Base-by-base conservation (phyloP, 2,888 invertebrate genomes). In the Pterostichus niger region DNA sequence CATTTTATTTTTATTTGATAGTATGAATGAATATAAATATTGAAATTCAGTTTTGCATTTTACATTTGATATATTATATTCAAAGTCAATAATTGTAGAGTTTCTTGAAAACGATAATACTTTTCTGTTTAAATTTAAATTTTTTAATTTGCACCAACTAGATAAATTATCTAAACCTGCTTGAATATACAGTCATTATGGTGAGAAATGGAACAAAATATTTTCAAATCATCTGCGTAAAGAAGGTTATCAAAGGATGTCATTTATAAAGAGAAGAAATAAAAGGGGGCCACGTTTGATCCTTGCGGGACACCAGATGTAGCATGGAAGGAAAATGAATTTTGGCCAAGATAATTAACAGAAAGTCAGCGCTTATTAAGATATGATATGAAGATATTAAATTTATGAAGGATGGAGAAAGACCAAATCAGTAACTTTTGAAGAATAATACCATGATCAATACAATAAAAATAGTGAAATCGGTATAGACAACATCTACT, bases 261-360 rank as follows among this genome's bases (percentile, higher is more conserved):
- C 71, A 24, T 71, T 71, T 24, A 71, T 71, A 13, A 71, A 71
- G 1, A 71, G 15, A 17, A 71, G 40, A 13, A 71, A 68, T 40
- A 71, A 31, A 10, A 71, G 46, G 15, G 71, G 71, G 6, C 71
- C 71, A n/a, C n/a, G n/a, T n/a, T n/a, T n/a, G n/a, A n/a, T n/a
- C n/a, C n/a, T 71, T 71, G 71, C 1, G 44, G 71, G 11, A 44
- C 71, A 3, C 71, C 71, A 6, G 71, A 71, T 17, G 44, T 7
- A 44, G 71, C 44, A 44, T 10, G 9, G 44, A 40, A 35, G 24
- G 44, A 5, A 13, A 17, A 46, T 2, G 71, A 71, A 17, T 24
- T 71, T 15, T 44, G 40, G 17, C 44, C 44, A 15, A 44, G 6
- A 15, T 71, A 71, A 46, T 13, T 17, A 17, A 71, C 71, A 13